Percentiles rank a stretch among this genome's conserved stretches.
Evolutionary conservation across 2,113 vertebrate genomes (phyloP).

Genomic region (Oreochromis niloticus): DNA sequence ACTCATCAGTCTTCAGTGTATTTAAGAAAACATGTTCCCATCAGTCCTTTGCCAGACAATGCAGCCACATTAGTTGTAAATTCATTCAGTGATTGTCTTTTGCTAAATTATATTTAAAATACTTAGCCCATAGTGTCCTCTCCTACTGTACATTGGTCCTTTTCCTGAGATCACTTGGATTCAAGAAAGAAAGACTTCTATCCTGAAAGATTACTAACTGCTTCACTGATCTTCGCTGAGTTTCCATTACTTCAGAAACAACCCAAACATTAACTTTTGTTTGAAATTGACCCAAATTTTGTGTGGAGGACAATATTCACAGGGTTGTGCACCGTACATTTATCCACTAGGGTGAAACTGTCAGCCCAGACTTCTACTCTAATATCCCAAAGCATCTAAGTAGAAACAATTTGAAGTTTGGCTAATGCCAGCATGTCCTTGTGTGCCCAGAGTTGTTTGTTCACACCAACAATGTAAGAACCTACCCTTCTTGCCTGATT

Average conservation of each 20-base stretch:
- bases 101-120: neutral
- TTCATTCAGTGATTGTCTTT: neutral
- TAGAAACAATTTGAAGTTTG: neutral
- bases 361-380: neutral
- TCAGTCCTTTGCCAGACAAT: neutral
- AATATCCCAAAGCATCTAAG: neutral
- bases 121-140: neutral
- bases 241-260: neutral
- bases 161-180: neutral
- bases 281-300: neutral
- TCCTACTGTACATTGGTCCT: neutral
- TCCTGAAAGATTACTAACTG: too few species aligned
- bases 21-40: neutral
- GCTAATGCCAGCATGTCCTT: neutral
- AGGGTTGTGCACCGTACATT: neutral
- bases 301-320: neutral
- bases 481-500: neutral
- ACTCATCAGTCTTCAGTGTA: neutral
- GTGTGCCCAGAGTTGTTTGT: neutral
- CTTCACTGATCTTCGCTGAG: neutral
- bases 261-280: neutral
- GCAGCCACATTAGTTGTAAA: neutral
- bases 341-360: neutral
- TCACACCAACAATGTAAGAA: neutral
- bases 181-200: too few species aligned